Percentiles rank a stretch among this genome's conserved stretches.
These are phyloP conservation scores for Perccottus glenii DNA, from an alignment of 2,113 vertebrate species.

Conservation along the genomic window DNA sequence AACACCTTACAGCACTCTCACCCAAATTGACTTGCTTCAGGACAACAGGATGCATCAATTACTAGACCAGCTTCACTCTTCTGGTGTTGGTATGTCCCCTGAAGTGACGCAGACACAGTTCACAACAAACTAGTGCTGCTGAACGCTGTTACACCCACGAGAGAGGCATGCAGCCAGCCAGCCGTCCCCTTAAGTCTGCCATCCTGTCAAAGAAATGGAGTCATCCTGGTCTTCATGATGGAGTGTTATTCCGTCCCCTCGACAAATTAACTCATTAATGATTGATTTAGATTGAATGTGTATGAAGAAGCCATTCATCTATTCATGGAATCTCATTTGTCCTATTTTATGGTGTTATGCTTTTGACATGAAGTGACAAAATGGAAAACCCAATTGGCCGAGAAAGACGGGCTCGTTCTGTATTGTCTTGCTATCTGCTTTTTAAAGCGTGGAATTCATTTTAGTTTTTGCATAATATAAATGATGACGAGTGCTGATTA, in stretches of 20 bases:
- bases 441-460: slow-evolving; percentile 64
- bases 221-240: slow-evolving; percentile 50
- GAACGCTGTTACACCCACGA: slow-evolving; percentile 11
- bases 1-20: slow-evolving; percentile 5
- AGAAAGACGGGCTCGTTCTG: slow-evolving; percentile 51
- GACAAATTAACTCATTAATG: slow-evolving; percentile 71
- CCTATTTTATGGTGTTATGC: slow-evolving; percentile 64
- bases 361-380: slow-evolving; percentile 62
- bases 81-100: slow-evolving; percentile 33
- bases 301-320: slow-evolving; percentile 71
- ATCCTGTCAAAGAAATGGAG: slow-evolving; percentile 61
- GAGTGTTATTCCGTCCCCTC: slow-evolving; percentile 42
- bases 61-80: slow-evolving; percentile 34
- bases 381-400: slow-evolving; percentile 64
- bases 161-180: slow-evolving; percentile 30
- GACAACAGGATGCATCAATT: slow-evolving; percentile 40
- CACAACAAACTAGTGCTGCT: slow-evolving; percentile 20
- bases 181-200: slow-evolving; percentile 24
- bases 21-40: slow-evolving; percentile 7
- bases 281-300: slow-evolving; percentile 71
- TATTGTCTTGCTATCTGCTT: slow-evolving; percentile 45
- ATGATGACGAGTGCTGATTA: slow-evolving; percentile 59
- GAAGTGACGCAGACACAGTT: slow-evolving; percentile 40
- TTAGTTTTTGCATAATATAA: slow-evolving; percentile 43
- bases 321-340: slow-evolving; percentile 71